Base-by-base conservation (phyloP, 2,888 invertebrate genomes). In the Cataglyphis altisquamis region DNA sequence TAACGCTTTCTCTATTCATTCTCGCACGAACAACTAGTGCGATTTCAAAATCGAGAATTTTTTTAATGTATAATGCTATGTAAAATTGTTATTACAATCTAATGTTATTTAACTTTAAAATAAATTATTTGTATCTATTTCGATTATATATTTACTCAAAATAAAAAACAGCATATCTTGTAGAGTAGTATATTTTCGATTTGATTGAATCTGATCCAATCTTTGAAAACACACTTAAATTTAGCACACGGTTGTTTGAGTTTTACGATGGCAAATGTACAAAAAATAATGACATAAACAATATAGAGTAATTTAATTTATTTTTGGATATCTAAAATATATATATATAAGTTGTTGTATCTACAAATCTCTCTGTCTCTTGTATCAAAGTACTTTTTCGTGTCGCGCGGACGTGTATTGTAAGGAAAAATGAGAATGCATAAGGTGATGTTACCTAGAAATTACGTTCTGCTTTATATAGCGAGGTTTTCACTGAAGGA, bases 401-500 rank as follows among this genome's bases (percentile, higher is more conserved):
- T 66, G 66, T 77, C 12, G 25, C 12, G 25, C 57, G 18, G 25
- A 72, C 25, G 25, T 18, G 25, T 18, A 55, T 52, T 18, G 66
- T 64, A 29, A 5, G 15, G 15, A 66, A 55, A 55, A 66, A 55
- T 52, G 25, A 66, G 36, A 66, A 66, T 52, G 39, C 39, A 39
- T 55, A 64, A 66, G 64, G 48, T 36, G 36, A 52, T 36, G 45
- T 36, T 39, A 55, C 55, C 25, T 36, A 55, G 55, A 66, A 52
- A 83, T 85, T 86, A 83, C 70, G 66, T 86, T 66, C 63, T 73
- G 66, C 15, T 82, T 60, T 70, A 80, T 63, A 57, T 55, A 39
- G 18, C 25, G 41, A 45, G 21, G 25, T 72, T 57, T 45, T 25
- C 21, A 39, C 18, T 48, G 32, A 66, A 66, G 39, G 48, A 57